Evolutionary conservation across 1,140 invertebrate genomes (phyloP), one percentile per base, ranked within the genome.

Genomic region (Lucilia cuprina): DNA sequence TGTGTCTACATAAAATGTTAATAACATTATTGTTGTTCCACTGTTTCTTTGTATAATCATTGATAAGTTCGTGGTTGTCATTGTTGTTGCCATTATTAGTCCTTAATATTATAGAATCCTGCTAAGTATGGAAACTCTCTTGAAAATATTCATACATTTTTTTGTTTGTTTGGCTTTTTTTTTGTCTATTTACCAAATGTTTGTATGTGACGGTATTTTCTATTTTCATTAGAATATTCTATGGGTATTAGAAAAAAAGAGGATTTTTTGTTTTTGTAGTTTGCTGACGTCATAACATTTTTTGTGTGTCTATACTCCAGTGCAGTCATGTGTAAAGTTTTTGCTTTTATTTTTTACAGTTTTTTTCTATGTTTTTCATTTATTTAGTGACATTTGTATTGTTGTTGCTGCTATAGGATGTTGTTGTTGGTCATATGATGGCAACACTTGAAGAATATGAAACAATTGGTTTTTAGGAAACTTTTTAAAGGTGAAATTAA

Each of bases 281-380:
- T 70, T 70, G 19, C 65, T 70, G 65, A 70, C 65, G 65, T 70
- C 65, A 70, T 70, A 70, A 70, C 65, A 21, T 70, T 70, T 70
- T 70, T 21, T 25, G 25, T 30, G 25, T 70, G n/a, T 70, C 12
- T 70, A 10, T 70, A 19, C 19, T 19, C 21, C 17, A 14, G n/a
- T 70, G 65, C 65, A 70, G n/a, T 70, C n/a, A 70, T 21, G 65
- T 70, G 65, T 70, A 70, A 70, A 70, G 65, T 70, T 70, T 70
- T 17, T 70, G 19, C 19, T 70, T 70, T 70, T 70, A 70, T 70
- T 55, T 41, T 41, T 10, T 12, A 4, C 50, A 55, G 17, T 55
- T n/a, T 41, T 55, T 12, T 55, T 55, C 17, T 55, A 0, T 49
- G 49, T 49, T 49, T 14, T 49, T 3, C 25, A 12, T 55, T 55